phyloP scores from a whole-genome alignment of 2,797 vertebrate species.

The Xerus rutilus region DNA sequence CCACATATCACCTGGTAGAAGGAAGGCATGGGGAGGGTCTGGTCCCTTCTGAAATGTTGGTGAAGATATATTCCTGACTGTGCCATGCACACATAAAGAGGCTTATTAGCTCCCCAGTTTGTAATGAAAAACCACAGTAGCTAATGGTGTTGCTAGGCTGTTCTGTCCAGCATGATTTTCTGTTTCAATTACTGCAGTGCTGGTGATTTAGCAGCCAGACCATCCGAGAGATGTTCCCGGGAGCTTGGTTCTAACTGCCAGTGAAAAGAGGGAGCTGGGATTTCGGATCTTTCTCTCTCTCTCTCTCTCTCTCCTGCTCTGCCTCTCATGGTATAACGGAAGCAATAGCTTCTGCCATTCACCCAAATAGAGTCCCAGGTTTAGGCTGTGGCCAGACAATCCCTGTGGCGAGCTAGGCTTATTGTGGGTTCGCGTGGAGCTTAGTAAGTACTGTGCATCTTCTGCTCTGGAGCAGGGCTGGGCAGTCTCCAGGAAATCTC shows the following conservation, averaged over 20 bases:
- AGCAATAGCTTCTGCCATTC: background rate
- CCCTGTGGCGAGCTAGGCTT: background rate
- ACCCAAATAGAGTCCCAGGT: background rate
- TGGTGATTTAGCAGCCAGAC: constrained; percentile 52
- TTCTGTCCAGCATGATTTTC: constrained; percentile 62
- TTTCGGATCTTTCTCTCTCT: background rate
- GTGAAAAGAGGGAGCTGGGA: background rate
- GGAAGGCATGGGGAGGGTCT: background rate
- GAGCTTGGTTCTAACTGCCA: constrained; percentile 9
- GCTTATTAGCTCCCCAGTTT: constrained; percentile 32
- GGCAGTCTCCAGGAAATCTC: background rate
- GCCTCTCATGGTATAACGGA: background rate
- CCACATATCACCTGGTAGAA: background rate
- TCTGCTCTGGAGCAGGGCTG: background rate
- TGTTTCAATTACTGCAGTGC: constrained; percentile 60
- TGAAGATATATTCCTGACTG: constrained; percentile 49
- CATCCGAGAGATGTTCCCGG: background rate
- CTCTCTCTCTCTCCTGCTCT: background rate
- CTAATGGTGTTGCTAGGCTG: constrained; percentile 64
- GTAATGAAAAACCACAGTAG: constrained; percentile 21
- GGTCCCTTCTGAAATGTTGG: constrained; percentile 28
- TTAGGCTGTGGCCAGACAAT: background rate
- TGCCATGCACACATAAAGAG: constrained; percentile 42
- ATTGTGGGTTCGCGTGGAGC: background rate
- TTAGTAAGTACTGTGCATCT: background rate